A percentile compares a stretch with the other conserved stretches of the same genome.
These are phyloP conservation scores for Cheirogaleus major DNA, from an alignment of 2,797 vertebrate species.

Conservation along the genomic window DNA sequence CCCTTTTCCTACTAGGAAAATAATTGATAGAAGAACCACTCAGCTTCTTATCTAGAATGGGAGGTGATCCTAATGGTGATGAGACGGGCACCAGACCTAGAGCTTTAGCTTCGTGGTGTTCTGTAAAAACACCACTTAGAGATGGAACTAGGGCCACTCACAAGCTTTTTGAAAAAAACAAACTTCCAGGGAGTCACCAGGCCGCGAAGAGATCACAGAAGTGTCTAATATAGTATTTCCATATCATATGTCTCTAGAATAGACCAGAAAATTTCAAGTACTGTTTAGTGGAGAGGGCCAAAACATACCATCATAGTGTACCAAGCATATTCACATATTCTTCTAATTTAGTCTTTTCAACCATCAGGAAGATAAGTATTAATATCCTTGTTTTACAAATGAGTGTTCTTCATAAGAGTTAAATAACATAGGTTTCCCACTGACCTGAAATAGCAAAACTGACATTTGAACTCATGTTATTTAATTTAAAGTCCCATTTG, in stretches of 20 bases:
- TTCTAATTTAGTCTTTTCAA: conserved; percentile 2
- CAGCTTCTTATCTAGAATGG: neutral
- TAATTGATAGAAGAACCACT: neutral
- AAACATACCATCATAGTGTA: neutral
- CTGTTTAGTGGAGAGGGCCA: neutral
- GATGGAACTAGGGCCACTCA: neutral
- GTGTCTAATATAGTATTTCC: neutral
- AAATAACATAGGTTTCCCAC: neutral
- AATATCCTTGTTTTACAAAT: neutral
- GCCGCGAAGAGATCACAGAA: neutral
- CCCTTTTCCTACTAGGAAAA: neutral
- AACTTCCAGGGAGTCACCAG: neutral
- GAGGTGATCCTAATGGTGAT: too few species aligned
- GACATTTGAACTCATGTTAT: neutral
- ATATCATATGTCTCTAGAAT: neutral
- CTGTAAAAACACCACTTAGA: neutral
- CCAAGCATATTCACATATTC: neutral
- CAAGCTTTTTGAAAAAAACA: neutral
- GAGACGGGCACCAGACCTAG: neutral
- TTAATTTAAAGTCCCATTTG: neutral
- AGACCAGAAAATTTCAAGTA: neutral
- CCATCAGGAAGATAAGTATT: neutral
- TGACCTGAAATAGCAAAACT: neutral
- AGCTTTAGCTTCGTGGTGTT: neutral
- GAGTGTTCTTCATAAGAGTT: neutral